phyloP scores from a whole-genome alignment of 2,888 invertebrate genomes.

The Polymixis flavicincta region DNA sequence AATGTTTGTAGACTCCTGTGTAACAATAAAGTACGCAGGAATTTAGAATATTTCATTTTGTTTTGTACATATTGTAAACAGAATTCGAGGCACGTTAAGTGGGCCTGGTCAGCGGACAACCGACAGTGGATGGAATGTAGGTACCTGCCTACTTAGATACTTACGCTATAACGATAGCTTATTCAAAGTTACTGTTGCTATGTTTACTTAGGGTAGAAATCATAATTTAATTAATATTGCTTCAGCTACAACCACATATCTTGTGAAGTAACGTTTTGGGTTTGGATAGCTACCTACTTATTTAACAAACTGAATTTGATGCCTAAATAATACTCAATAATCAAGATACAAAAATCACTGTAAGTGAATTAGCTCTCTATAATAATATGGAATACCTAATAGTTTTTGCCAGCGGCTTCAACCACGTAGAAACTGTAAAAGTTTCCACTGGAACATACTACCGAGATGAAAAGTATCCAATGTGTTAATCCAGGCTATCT shows the following conservation, averaged over 20 bases:
- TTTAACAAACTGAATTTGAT: not conserved
- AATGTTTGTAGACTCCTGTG: slow-evolving; percentile 24
- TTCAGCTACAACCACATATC: not conserved
- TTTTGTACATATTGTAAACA: slow-evolving; percentile 50
- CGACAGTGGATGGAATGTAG: slow-evolving; percentile 11
- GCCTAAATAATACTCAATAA: not conserved
- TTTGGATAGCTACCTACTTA: not conserved
- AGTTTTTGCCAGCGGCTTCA: too few relatives aligned
- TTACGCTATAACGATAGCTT: not conserved
- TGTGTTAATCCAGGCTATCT: too few relatives aligned
- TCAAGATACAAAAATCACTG: not conserved
- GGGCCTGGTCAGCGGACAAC: slow-evolving; percentile 9
- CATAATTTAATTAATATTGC: slow-evolving; percentile 31
- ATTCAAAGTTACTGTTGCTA: not conserved
- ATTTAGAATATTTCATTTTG: slow-evolving; percentile 59
- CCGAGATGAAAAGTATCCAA: too few relatives aligned
- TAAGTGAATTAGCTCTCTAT: not conserved
- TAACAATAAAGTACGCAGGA: slow-evolving; percentile 60
- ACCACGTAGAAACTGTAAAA: too few relatives aligned
- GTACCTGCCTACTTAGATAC: not conserved
- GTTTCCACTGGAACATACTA: too few relatives aligned
- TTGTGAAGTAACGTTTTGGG: not conserved
- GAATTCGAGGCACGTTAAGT: slow-evolving; percentile 47
- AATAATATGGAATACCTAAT: not conserved
- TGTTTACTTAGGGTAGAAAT: slow-evolving; percentile 17